Base-by-base conservation (phyloP, 2,113 vertebrate species). In the Orcinus orca region DNA sequence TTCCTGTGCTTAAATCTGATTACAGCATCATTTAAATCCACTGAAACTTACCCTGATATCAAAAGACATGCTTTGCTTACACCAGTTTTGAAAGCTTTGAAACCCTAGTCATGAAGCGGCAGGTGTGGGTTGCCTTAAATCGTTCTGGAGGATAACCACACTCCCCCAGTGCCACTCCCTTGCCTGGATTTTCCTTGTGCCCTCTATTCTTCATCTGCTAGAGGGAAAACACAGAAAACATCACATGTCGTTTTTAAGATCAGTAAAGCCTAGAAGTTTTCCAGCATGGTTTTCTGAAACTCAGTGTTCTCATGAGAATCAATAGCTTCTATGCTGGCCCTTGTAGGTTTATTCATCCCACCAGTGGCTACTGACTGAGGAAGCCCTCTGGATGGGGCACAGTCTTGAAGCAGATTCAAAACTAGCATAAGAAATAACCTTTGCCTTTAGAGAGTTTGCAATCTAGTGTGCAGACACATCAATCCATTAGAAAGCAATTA, bases 41-140 rank as follows among this genome's bases (percentile, higher is more conserved):
- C 60, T 71, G 97, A 97, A 97, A 98, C 68, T 80, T 98, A 97
- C 92, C 94, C 97, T 88, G 71, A 81, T 97, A 96, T 96, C 97
- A 97, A 97, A 97, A 96, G 97, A 92, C 92, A 71, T 89, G 97
- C 93, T 97, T 97, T 96, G 82, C 86, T 81, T 84, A 93, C 93
- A 96, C 68, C 63, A 41, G 8, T 86, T 86, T 82, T 65, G 63
- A 96, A 87, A 83, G 97, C 95, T 96, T 93, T 97, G 97, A 97
- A 97, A 97, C 70, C 70, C 92, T 96, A 97, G 94, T 93, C 95
- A 5, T 0, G 44, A 38, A 62, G 65, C 97, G 82, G 87, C 97
- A 97, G 97, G 97, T 98, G 97, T 84, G 81, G 62, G 67, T 82
- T 73, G 83, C 62, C 70, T 20, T 73, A 25, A 77, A 41, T 70